phyloP scores from a whole-genome alignment of 2,888 invertebrate species.

The Neocrepidodera transversa region DNA sequence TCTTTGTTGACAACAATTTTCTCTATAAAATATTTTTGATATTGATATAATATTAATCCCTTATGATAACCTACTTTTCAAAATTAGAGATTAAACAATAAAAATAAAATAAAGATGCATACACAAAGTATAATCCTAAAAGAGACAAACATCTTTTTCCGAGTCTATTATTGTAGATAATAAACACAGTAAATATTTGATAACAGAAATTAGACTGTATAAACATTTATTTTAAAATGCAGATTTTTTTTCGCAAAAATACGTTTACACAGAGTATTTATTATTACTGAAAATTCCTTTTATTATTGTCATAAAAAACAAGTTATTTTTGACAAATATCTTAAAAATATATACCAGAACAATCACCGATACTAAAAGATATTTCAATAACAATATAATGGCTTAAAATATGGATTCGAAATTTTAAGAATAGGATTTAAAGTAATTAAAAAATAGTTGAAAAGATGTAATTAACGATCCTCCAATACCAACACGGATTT shows the following conservation, averaged over 20 bases:
- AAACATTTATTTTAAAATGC: slow-evolving; percentile 1
- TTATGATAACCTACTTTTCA: background rate
- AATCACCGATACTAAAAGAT: no score
- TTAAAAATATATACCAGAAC: no score
- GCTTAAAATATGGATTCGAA: no score
- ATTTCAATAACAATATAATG: no score
- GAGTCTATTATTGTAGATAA: background rate
- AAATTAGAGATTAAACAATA: background rate
- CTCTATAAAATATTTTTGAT: background rate
- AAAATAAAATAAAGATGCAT: background rate
- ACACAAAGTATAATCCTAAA: background rate
- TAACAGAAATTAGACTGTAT: background rate
- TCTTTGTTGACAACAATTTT: background rate
- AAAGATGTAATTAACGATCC: no score
- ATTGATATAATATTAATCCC: no score
- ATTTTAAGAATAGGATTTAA: no score
- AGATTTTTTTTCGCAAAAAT: background rate
- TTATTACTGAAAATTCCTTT: no score
- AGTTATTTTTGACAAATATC: no score
- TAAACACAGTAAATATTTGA: background rate
- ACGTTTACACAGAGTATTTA: slow-evolving; percentile 6
- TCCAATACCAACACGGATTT: no score
- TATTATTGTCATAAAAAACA: no score
- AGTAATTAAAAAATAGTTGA: no score
- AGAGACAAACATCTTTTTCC: background rate